Evolutionary conservation across 2,888 invertebrate species (phyloP).

Genomic region (Melanostoma mellinum): DNA sequence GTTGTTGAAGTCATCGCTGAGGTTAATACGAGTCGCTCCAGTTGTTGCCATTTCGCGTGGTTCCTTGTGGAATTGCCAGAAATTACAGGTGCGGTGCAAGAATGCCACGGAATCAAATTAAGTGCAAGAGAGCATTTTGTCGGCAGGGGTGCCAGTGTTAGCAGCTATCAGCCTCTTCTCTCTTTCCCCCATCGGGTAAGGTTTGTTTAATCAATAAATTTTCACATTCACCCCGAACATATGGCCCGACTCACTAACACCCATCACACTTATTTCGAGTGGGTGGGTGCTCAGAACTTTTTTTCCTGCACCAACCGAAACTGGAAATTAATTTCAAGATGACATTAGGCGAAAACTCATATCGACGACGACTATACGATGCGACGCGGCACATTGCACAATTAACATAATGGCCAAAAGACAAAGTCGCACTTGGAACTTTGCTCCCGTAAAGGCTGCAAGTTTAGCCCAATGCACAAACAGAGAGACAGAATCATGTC

Average conservation of each 20-base stretch:
- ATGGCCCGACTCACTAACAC: neutral
- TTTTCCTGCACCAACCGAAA: constrained; percentile 9
- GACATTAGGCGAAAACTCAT: constrained; percentile 37
- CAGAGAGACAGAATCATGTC: neutral
- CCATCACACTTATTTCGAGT: neutral
- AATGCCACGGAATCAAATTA: constrained; percentile 67
- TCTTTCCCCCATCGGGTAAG: constrained; percentile 3
- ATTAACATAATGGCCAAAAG: constrained; percentile 64
- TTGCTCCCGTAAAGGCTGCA: neutral
- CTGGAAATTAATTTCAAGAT: constrained; percentile 49
- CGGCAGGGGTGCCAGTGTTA: neutral
- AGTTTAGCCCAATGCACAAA: constrained; percentile 14
- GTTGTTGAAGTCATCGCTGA: constrained; percentile 38
- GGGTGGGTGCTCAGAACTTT: constrained; percentile 20
- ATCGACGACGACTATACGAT: constrained; percentile 16
- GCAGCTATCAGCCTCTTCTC: constrained; percentile 2
- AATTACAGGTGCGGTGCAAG: constrained; percentile 65
- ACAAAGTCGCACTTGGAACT: constrained; percentile 57
- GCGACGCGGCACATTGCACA: constrained; percentile 47
- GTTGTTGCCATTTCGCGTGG: constrained; percentile 61
- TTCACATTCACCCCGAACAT: neutral
- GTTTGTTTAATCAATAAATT: constrained; percentile 70
- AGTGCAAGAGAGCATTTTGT: constrained; percentile 67
- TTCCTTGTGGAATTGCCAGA: constrained; percentile 63
- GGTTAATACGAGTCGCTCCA: constrained; percentile 33